phyloP scores from a whole-genome alignment of 1,140 invertebrate genomes.

The Pygmarrhopalites habei region DNA sequence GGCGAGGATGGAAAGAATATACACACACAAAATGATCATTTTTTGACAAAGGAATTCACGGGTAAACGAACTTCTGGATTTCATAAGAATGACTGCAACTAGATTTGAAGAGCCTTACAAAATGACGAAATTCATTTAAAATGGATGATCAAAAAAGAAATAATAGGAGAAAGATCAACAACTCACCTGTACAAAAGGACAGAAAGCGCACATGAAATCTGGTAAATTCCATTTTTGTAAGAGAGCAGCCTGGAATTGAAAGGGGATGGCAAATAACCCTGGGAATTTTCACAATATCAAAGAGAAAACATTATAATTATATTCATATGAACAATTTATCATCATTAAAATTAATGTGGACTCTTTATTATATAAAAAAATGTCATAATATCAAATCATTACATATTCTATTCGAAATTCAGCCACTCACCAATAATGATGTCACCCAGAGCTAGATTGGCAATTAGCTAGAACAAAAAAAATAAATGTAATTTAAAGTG shows the following conservation, averaged over 20 bases:
- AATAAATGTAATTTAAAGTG: too few relatives aligned
- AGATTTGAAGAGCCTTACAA: too few relatives aligned
- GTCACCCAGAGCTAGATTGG: constrained; percentile 67
- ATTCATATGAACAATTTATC: not conserved
- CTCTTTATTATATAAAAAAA: not conserved
- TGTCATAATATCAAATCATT: not conserved
- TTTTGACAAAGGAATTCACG: constrained; percentile 53
- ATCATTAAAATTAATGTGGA: not conserved
- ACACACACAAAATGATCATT: constrained; percentile 71
- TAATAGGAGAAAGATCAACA: too few relatives aligned
- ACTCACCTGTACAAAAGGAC: constrained; percentile 64
- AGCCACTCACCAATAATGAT: constrained; percentile 58
- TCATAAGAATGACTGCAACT: too few relatives aligned
- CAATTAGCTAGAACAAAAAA: too few relatives aligned
- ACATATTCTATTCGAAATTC: not conserved
- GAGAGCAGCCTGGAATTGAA: constrained; percentile 75
- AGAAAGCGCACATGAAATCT: constrained; percentile 72
- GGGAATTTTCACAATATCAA: not conserved
- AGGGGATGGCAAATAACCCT: constrained; percentile 65
- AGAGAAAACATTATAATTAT: not conserved
- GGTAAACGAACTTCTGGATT: too few relatives aligned
- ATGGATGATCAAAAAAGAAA: too few relatives aligned
- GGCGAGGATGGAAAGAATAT: constrained; percentile 49
- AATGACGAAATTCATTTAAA: too few relatives aligned
- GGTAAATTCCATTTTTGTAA: constrained; percentile 74